Base-by-base conservation (phyloP, 2,113 vertebrate species). In the Eidolon helvum region DNA sequence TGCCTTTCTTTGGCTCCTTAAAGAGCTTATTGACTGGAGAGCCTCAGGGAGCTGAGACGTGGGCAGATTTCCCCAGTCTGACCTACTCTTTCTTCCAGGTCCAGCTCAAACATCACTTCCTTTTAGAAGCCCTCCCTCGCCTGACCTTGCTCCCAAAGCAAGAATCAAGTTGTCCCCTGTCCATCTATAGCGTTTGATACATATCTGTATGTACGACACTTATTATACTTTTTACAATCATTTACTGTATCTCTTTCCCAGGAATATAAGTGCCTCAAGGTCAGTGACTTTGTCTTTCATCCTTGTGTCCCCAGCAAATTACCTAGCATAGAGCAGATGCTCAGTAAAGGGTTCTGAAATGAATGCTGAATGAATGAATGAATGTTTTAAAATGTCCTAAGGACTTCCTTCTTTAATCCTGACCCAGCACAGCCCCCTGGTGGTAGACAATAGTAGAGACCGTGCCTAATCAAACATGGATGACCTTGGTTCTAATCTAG, bases 1-100 rank as follows among this genome's bases (percentile, higher is more conserved):
- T 16, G 75, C 94, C 59, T 98, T 88, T 97, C 87, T 91, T 94
- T 30, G 85, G 94, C 96, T 96, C 45, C 86, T 91, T 97, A 93
- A 96, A 97, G 96, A 95, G 97, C 74, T 97, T 98, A 97, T 98
- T 97, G 97, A 98, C 95, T 0, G 0, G 43, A 95, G 55, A 80
- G 85, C 94, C 82, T 48, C 57, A 38, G 95, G 95, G 33, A 57
- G 7, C 82, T 79, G 72, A 79, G 38, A 95, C 2, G 0, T n/a
- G 15, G 50, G 50, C 50, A 50, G 50, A 50, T 28, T 50, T 68
- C 48, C 19, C 53, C 19, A 43, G 2, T 18, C n/a, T 4, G 65
- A 77, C 26, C 15, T 16, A 2, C 28, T 77, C 38, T 66, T 71
- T 28, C 50, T 80, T 90, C 66, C 28, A 40, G 11, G 16, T 35